These are phyloP conservation scores for Calephelis perditalis DNA, from an alignment of 2,888 invertebrate genomes.

Conservation along the genomic window DNA sequence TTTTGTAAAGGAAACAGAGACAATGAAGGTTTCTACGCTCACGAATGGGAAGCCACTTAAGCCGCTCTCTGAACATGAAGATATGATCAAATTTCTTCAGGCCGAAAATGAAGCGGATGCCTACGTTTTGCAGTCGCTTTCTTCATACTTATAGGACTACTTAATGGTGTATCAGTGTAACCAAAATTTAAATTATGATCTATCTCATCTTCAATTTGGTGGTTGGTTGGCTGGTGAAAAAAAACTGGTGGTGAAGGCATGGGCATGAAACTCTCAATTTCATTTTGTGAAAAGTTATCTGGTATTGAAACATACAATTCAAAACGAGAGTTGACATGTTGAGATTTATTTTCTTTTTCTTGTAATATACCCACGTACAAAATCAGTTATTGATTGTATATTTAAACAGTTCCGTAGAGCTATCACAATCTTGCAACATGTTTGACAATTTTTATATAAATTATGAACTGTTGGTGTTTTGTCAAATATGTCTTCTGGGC, in stretches of 20 bases:
- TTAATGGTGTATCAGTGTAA: not conserved
- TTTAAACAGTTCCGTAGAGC: not conserved
- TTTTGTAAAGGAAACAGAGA: too few relatives aligned
- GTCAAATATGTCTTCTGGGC: not conserved
- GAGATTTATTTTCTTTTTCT: not conserved
- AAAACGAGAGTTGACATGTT: not conserved
- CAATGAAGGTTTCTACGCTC: too few relatives aligned
- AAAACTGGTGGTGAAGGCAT: not conserved
- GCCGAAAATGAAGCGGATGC: too few relatives aligned
- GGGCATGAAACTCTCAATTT: not conserved
- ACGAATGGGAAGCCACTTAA: too few relatives aligned
- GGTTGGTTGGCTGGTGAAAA: not conserved
- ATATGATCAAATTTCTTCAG: too few relatives aligned
- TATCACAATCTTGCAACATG: slow-evolving; percentile 1
- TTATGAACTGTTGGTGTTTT: slow-evolving; percentile 1
- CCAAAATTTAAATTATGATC: not conserved
- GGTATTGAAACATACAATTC: not conserved
- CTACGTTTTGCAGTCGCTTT: too few relatives aligned
- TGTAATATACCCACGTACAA: not conserved
- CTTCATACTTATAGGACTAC: not conserved
- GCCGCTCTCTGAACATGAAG: too few relatives aligned
- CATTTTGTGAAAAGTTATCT: not conserved
- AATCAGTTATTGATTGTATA: not conserved
- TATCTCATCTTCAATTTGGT: not conserved
- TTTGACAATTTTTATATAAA: not conserved